Conservation (phyloP, 1,140 invertebrate genomes). For the Augochlora pura region DNA sequence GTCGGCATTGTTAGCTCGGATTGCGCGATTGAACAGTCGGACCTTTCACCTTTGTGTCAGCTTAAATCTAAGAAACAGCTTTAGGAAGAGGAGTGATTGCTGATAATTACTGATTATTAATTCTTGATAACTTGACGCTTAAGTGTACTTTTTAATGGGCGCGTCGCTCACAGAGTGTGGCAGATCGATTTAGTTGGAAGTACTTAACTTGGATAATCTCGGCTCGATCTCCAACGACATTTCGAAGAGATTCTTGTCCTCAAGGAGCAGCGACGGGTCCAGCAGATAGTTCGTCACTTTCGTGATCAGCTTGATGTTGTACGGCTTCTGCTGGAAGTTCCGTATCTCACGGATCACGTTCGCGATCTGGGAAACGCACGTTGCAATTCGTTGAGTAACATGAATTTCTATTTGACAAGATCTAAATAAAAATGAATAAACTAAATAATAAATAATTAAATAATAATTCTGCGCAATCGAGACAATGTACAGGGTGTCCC, state of each 20-base stretch:
- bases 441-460: too few species aligned
- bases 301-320: constrained; percentile 92
- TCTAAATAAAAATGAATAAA: too few species aligned
- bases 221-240: constrained; percentile 93
- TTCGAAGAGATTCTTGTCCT: constrained; percentile 92
- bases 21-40: constrained; percentile 5
- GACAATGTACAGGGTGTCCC: too few species aligned
- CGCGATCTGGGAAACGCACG: constrained; percentile 87
- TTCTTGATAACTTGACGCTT: constrained; percentile 1
- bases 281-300: constrained; percentile 92
- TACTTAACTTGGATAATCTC: constrained; percentile 84
- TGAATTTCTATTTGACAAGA: too few species aligned
- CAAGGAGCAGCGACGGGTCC: constrained; percentile 87
- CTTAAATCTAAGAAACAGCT: neutral
- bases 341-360: constrained; percentile 96
- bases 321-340: constrained; percentile 95
- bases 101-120: neutral
- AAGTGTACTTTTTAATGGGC: constrained; percentile 55
- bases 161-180: constrained; percentile 59
- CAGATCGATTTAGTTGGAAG: constrained; percentile 68
- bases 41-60: neutral
- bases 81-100: constrained; percentile 3
- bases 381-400: neutral
- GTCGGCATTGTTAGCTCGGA: neutral
- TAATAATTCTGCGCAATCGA: too few species aligned